Conservation (phyloP, 2,797 vertebrate species). For the Microctenopoma steveboyesi region DNA sequence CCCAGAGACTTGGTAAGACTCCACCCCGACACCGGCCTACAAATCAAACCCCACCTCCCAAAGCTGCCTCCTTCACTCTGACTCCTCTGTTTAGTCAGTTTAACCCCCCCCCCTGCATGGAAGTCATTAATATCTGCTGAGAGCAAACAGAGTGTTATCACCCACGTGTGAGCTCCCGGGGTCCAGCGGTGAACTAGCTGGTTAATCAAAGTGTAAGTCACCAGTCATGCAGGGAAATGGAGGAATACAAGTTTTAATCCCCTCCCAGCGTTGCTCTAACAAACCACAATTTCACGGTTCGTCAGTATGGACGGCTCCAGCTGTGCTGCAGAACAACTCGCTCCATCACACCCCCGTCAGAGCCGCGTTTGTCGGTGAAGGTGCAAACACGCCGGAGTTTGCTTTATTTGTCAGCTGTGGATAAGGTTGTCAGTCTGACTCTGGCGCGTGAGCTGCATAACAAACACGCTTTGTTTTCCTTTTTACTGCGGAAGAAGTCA, state of each 20-base stretch:
- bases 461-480: conserved; percentile 28
- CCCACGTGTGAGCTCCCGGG: conserved; percentile 10
- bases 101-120: background rate
- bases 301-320: conserved; percentile 25
- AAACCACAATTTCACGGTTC: conserved; percentile 55
- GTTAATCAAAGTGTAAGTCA: conserved; percentile 36
- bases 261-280: conserved; percentile 35
- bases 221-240: conserved; percentile 14
- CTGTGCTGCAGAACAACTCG: conserved; percentile 40
- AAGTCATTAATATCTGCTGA: conserved; percentile 14
- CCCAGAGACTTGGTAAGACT: conserved; percentile 81
- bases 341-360: conserved; percentile 46
- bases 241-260: conserved; percentile 45
- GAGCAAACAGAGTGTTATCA: conserved; percentile 3
- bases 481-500: conserved; percentile 18
- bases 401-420: conserved; percentile 35
- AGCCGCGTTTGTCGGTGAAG: conserved; percentile 32
- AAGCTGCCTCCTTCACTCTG: background rate
- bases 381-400: conserved; percentile 32
- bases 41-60: conserved; percentile 20
- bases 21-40: conserved; percentile 43
- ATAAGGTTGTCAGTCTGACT: conserved; percentile 51
- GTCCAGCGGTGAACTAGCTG: conserved; percentile 23
- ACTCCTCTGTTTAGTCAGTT: conserved; percentile 16
- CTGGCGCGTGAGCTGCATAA: conserved; percentile 43